Conservation (phyloP, 2,797 vertebrate genomes). For the Centroberyx gerrardi region DNA sequence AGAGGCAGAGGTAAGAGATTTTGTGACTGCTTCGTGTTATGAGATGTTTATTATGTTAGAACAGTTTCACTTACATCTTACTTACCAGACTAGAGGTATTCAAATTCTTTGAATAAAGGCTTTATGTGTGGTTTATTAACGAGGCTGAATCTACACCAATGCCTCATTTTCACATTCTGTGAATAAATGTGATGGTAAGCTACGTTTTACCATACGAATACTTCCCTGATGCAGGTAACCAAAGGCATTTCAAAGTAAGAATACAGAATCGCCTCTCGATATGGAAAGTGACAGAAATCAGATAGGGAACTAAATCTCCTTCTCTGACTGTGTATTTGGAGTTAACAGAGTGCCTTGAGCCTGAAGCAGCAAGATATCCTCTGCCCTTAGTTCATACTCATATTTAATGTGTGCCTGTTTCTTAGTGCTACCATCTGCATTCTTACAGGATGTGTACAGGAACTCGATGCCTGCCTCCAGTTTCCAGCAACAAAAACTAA, state of each 20-base stretch:
- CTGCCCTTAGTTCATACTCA: no score
- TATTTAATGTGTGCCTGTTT: neutral
- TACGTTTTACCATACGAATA: neutral
- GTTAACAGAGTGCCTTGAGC: neutral
- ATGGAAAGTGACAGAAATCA: no score
- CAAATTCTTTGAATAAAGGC: neutral
- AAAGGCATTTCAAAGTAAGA: no score
- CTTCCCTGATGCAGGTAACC: no score
- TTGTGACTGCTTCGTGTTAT: neutral
- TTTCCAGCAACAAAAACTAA: conserved; percentile 97
- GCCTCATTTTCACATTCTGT: neutral
- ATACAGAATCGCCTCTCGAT: no score
- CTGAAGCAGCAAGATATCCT: neutral
- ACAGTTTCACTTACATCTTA: neutral
- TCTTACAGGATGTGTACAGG: conserved; percentile 93
- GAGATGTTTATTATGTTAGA: neutral
- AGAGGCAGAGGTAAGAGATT: conserved; percentile 93
- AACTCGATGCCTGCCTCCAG: conserved; percentile 99
- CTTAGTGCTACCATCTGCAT: neutral
- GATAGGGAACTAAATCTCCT: no score
- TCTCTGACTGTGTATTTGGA: neutral
- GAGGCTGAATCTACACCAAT: neutral
- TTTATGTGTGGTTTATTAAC: neutral
- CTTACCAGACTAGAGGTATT: neutral
- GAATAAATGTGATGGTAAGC: neutral